phyloP scores from a whole-genome alignment of 23 tunicate genomes.

The Corella eumyota region DNA sequence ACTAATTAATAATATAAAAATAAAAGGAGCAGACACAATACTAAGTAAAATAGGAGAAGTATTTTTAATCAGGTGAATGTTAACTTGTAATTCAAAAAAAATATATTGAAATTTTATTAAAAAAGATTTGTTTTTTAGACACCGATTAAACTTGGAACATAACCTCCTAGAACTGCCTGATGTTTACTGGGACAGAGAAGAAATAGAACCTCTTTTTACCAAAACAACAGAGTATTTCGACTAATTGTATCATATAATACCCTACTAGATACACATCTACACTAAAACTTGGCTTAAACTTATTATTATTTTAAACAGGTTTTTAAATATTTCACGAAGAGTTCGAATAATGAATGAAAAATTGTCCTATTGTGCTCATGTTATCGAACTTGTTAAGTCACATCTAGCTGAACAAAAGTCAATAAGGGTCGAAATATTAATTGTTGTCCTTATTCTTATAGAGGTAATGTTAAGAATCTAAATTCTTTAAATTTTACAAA shows the following conservation, averaged over 20 bases:
- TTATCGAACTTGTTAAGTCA: slow-evolving; percentile 73
- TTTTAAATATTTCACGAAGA: slow-evolving; percentile 38
- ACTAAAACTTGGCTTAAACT: not conserved
- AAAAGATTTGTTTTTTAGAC: slow-evolving; percentile 25
- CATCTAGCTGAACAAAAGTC: slow-evolving; percentile 71
- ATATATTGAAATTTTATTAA: not conserved
- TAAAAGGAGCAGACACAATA: slow-evolving; percentile 35
- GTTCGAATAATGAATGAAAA: slow-evolving; percentile 72
- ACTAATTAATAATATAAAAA: slow-evolving; percentile 25
- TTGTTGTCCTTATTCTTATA: slow-evolving; percentile 62
- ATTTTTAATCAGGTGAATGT: slow-evolving; percentile 38
- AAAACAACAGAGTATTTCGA: slow-evolving; percentile 43
- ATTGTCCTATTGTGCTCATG: slow-evolving; percentile 68
- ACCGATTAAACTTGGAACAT: slow-evolving; percentile 59
- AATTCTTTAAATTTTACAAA: not conserved
- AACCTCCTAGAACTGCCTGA: slow-evolving; percentile 59
- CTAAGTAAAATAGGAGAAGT: slow-evolving; percentile 68
- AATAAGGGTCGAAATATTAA: slow-evolving; percentile 47
- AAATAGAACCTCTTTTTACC: slow-evolving; percentile 42
- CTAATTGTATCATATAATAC: not conserved
- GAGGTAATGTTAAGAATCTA: slow-evolving; percentile 21
- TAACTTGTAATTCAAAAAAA: not conserved
- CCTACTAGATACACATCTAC: not conserved
- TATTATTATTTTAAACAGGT: slow-evolving; percentile 17
- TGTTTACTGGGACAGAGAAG: slow-evolving; percentile 78